These are phyloP conservation scores for Psittacara wagleri DNA, from an alignment of 2,113 vertebrate genomes.

Conservation along the genomic window DNA sequence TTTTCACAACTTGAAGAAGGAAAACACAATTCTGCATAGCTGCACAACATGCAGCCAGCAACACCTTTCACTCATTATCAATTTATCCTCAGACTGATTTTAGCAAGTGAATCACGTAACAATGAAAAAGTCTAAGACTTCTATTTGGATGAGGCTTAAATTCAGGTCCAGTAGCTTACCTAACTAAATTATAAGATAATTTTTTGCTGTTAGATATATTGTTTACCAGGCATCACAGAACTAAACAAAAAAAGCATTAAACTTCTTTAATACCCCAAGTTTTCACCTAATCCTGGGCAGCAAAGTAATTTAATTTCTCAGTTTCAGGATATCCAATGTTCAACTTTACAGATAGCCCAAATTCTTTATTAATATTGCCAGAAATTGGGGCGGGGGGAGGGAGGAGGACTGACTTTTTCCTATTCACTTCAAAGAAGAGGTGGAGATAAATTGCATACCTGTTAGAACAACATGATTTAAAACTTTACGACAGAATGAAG, in stretches of 20 bases:
- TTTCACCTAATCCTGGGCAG: not conserved
- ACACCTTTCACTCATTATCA: not conserved
- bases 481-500: constrained; percentile 31
- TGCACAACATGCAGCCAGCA: not conserved
- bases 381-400: not conserved
- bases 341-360: not conserved
- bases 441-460: constrained; percentile 3
- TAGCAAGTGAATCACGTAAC: not conserved
- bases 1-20: not conserved
- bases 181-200: not conserved
- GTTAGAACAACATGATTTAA: constrained; percentile 45
- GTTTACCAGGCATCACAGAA: not conserved
- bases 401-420: not conserved
- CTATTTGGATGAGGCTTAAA: not conserved
- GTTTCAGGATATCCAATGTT: not conserved
- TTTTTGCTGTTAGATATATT: not conserved
- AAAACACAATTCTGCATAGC: not conserved
- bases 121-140: not conserved
- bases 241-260: not conserved
- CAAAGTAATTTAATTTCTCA: not conserved
- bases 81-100: not conserved
- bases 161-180: not conserved
- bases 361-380: not conserved
- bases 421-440: not conserved
- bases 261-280: not conserved